Evolutionary conservation across 1,140 invertebrate genomes (phyloP), one percentile per base, ranked within the genome.

Genomic region (Scaptomyza pallida): DNA sequence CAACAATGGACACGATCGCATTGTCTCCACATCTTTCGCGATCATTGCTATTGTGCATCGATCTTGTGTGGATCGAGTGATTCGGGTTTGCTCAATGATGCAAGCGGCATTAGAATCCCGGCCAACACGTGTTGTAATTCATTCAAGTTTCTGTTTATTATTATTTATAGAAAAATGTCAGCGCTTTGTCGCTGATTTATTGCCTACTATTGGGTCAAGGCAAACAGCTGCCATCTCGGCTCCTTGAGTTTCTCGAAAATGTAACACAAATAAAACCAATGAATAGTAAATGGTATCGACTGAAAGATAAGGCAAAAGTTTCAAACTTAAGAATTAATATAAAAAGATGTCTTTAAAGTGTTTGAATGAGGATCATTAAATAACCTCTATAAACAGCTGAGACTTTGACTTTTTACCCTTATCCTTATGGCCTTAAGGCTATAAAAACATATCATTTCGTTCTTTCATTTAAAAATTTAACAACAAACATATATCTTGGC

Each of bases 51-150:
- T 72, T 72, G 70, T 72, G 17, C n/a, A n/a, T 56, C 37, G 30
- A 26, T 23, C n/a, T 63, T 17, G 37, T 55, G 35, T 33, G 45
- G 40, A 55, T 54, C 57, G 54, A 33, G 33, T 83, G 71, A 65
- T 59, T 43, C 64, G 64, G 64, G 82, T 86, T 81, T 75, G 73
- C 59, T 85, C 76, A 77, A 71, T 86, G 81, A 74, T 60, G 57
- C 61, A 41, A 43, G 41, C 37, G 44, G 44, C 13, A 19, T 51
- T 43, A 64, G 59, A 70, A 63, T 59, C 64, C 69, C 77, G 9
- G n/a, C 3, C 33, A 37, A 85, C 81, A 86, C 81, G 81, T 86
- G 81, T 88, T 86, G 74, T 74, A 65, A 86, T 88, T 81, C 81
- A 86, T 86, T 81, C 77, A 86, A 85, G 78, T 82, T 73, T 59